phyloP scores from a whole-genome alignment of 2,888 invertebrate genomes.

The Teleiodes luculella region DNA sequence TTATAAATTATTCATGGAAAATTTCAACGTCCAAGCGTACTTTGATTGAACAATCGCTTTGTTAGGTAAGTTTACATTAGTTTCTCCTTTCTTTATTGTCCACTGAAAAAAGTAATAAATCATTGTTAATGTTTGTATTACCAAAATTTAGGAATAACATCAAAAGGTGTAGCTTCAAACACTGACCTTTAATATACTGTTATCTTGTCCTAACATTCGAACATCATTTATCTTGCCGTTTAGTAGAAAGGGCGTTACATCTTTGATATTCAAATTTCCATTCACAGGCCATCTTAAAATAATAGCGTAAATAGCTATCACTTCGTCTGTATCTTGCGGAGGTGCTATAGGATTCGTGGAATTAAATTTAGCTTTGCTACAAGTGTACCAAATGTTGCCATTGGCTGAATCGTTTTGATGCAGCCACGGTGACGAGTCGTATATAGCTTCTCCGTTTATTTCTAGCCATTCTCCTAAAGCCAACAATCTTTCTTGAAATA shows the following conservation, averaged over 20 bases:
- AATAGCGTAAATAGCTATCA: conserved; percentile 81
- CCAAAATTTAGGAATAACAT: too few relatives aligned
- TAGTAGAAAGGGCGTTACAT: conserved; percentile 41
- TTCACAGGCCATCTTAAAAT: conserved; percentile 84
- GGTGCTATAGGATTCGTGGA: conserved; percentile 35
- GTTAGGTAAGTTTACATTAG: too few relatives aligned
- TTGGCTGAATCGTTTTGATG: conserved; percentile 87
- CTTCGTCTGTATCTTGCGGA: conserved; percentile 32
- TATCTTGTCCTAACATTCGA: conserved; percentile 41
- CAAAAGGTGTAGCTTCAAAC: too few relatives aligned
- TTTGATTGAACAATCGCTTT: too few relatives aligned
- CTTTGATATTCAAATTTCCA: conserved; percentile 56
- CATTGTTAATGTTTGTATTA: too few relatives aligned
- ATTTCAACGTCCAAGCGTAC: too few relatives aligned
- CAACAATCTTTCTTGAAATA: conserved; percentile 90
- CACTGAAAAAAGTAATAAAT: too few relatives aligned
- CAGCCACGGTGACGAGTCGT: conserved; percentile 86
- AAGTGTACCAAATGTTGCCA: conserved; percentile 87
- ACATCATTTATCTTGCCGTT: conserved; percentile 41
- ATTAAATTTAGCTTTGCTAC: conserved; percentile 42
- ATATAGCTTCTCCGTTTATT: conserved; percentile 92
- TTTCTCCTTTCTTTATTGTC: too few relatives aligned
- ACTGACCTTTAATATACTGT: background rate
- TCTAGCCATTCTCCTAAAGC: conserved; percentile 89
- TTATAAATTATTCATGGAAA: too few relatives aligned